phyloP scores from a whole-genome alignment of 92 coral and sea anemone genomes.

The Siderastrea siderea region DNA sequence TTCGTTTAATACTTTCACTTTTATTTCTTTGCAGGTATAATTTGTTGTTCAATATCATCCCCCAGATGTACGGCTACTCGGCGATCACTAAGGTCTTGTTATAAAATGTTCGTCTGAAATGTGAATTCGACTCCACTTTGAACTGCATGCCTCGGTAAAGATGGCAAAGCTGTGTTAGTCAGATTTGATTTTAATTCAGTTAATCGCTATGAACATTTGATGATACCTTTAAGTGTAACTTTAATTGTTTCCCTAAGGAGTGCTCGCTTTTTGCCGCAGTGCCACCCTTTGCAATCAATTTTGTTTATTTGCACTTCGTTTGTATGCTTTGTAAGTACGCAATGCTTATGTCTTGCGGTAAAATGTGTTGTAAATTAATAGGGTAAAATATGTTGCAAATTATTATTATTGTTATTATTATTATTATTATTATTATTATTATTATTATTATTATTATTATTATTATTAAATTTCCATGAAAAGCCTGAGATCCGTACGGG shows the following conservation, averaged over 20 bases:
- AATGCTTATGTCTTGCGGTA: too few relatives aligned
- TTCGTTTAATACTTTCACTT: background rate
- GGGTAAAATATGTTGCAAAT: too few relatives aligned
- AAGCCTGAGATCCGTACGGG: too few relatives aligned
- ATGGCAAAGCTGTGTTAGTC: slow-evolving; percentile 73
- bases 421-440: too few relatives aligned
- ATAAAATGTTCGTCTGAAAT: slow-evolving; percentile 34
- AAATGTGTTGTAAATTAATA: too few relatives aligned
- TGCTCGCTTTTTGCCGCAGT: too few relatives aligned
- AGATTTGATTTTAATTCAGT: slow-evolving; percentile 54
- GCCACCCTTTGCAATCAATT: too few relatives aligned
- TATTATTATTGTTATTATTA: too few relatives aligned
- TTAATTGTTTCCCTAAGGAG: background rate
- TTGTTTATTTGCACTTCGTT: too few relatives aligned
- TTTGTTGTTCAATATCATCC: slow-evolving; percentile 60
- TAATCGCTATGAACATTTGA: slow-evolving; percentile 56
- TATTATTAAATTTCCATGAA: too few relatives aligned
- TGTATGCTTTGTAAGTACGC: too few relatives aligned
- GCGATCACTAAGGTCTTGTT: slow-evolving; percentile 60
- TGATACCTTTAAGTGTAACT: slow-evolving; percentile 39
- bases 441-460: too few relatives aligned
- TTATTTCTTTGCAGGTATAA: slow-evolving; percentile 44
- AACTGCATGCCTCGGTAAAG: slow-evolving; percentile 54
- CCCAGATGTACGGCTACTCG: slow-evolving; percentile 69
- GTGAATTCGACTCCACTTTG: slow-evolving; percentile 55